phyloP scores from a whole-genome alignment of 53 echinoderm and acorn worm species.

The Arbacia lixula region DNA sequence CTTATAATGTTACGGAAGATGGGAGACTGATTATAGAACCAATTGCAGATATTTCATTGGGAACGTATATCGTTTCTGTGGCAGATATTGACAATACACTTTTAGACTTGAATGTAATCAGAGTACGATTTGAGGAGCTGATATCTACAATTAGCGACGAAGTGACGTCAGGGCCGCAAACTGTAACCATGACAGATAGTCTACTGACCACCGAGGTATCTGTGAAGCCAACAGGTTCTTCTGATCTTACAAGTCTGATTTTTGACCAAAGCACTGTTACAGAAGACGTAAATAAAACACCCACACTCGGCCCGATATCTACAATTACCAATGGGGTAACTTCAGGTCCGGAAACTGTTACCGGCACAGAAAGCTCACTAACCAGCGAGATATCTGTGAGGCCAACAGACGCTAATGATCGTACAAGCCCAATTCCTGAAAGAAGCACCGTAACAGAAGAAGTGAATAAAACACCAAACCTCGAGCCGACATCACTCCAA shows the following conservation, averaged over 20 bases:
- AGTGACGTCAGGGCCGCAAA: too few species aligned
- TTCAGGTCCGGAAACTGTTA: too few species aligned
- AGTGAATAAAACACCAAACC: too few species aligned
- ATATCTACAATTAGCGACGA: too few species aligned
- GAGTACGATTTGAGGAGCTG: neutral
- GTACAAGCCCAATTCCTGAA: too few species aligned
- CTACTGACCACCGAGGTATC: neutral
- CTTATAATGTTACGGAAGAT: slow-evolving; percentile 6
- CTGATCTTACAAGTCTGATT: neutral
- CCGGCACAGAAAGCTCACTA: too few species aligned
- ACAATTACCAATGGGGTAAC: too few species aligned
- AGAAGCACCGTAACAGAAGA: too few species aligned
- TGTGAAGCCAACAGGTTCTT: neutral
- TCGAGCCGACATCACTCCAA: too few species aligned
- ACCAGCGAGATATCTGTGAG: too few species aligned
- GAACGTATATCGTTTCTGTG: neutral
- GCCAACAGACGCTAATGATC: too few species aligned
- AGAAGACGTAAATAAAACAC: neutral
- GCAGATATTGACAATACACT: slow-evolving; percentile 16
- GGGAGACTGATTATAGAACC: neutral
- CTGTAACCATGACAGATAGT: too few species aligned
- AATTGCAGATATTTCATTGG: neutral
- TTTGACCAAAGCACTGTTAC: neutral
- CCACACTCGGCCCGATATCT: neutral
- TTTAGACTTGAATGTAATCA: slow-evolving; percentile 6